A percentile compares a stretch with the other conserved stretches of the same genome.
These are phyloP conservation scores for Vultur gryphus DNA, from an alignment of 2,797 vertebrate genomes.

Conservation along the genomic window DNA sequence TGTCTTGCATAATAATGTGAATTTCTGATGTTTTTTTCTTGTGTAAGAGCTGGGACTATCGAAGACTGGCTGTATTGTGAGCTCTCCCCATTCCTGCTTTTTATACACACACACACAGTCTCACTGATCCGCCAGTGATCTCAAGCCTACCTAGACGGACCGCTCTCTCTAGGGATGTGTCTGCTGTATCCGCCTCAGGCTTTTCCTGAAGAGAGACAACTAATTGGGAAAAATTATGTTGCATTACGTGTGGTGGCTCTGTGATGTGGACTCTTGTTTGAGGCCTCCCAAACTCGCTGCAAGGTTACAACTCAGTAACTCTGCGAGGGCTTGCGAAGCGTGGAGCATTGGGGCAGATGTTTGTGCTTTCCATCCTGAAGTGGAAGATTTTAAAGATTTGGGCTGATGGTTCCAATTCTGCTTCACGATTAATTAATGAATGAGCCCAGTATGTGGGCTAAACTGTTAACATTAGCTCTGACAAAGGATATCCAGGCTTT, in stretches of 20 bases:
- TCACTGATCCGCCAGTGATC: constrained; percentile 42
- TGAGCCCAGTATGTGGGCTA: neutral
- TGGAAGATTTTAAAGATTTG: neutral
- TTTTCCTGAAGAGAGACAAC: constrained; percentile 63
- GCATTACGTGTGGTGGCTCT: constrained; percentile 45
- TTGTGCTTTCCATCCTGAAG: neutral
- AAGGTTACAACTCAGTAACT: neutral
- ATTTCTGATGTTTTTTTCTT: neutral
- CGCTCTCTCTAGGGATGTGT: constrained; percentile 49
- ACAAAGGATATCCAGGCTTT: neutral
- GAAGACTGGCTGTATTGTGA: neutral
- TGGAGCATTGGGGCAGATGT: neutral
- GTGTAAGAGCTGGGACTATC: neutral
- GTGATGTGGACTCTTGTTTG: constrained; percentile 39
- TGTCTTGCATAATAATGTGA: neutral
- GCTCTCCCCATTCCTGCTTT: neutral
- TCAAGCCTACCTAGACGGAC: constrained; percentile 38
- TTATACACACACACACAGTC: neutral
- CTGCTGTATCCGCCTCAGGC: constrained; percentile 49
- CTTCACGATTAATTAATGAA: neutral
- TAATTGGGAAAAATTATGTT: constrained; percentile 64
- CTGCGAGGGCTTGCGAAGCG: neutral
- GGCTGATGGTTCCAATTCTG: neutral
- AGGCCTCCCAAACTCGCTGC: neutral
- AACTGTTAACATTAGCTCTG: neutral